Conservation (phyloP, 2,113 vertebrate species). For the Leucopsar rothschildi region DNA sequence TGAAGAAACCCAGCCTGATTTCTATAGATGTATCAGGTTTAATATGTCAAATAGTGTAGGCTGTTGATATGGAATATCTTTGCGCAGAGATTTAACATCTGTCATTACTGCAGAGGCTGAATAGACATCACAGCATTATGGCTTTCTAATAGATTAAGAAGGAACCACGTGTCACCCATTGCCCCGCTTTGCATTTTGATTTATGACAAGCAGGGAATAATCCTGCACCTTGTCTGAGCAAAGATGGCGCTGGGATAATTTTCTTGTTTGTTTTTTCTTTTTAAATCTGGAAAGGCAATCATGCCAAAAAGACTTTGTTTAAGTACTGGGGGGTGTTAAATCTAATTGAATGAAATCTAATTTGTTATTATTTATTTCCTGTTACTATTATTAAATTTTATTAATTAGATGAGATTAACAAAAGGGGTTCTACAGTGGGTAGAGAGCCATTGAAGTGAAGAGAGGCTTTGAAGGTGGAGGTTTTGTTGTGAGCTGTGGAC, state of each 20-base stretch:
- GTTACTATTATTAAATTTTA: neutral
- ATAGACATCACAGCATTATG: neutral
- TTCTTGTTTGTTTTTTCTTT: neutral
- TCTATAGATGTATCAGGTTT: neutral
- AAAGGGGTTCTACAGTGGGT: neutral
- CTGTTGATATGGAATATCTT: neutral
- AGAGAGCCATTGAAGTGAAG: neutral
- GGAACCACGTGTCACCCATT: neutral
- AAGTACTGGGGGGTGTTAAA: neutral
- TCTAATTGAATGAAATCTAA: neutral
- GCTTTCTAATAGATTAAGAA: conserved; percentile 14
- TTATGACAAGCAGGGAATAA: neutral
- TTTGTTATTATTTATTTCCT: too few species aligned
- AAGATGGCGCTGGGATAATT: neutral
- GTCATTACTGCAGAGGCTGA: neutral
- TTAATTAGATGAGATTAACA: neutral
- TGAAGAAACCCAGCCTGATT: neutral
- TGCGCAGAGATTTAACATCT: neutral
- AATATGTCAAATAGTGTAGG: neutral
- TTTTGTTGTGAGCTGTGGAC: neutral
- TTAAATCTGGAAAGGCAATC: neutral
- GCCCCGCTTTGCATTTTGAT: conserved; percentile 27
- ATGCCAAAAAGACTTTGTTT: neutral
- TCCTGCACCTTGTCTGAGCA: neutral
- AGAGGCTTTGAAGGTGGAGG: neutral